phyloP scores from a whole-genome alignment of 23 tunicate species.

The Ciona savignyi region DNA sequence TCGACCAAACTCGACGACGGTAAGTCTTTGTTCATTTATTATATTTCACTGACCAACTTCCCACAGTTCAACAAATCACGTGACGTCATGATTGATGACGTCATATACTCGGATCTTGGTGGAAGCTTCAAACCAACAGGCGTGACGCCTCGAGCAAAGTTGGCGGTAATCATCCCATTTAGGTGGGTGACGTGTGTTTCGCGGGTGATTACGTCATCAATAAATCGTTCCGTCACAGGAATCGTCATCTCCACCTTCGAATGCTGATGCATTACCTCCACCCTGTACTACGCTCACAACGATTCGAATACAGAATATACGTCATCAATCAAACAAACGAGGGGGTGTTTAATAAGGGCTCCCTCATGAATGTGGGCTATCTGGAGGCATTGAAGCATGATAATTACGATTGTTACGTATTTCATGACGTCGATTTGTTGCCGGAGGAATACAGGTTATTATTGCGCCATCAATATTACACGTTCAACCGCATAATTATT shows the following conservation, averaged over 20 bases:
- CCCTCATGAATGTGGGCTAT: slow-evolving; percentile 18
- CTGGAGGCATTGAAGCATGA: slow-evolving; percentile 19
- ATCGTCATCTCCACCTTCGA: slow-evolving; percentile 15
- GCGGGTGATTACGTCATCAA: too few species aligned
- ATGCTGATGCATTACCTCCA: slow-evolving; percentile 29
- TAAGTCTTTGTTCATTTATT: too few species aligned
- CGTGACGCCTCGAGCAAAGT: slow-evolving; percentile 8
- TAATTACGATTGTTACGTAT: slow-evolving; percentile 20
- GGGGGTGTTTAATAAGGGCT: slow-evolving; percentile 17
- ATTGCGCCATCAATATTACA: neutral
- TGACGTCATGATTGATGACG: slow-evolving; percentile 18
- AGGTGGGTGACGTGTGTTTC: too few species aligned
- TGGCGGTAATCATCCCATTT: slow-evolving; percentile 27
- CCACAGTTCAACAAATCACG: slow-evolving; percentile 1
- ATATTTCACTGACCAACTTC: too few species aligned
- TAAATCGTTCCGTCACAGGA: neutral
- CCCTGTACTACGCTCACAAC: slow-evolving; percentile 18
- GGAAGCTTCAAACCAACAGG: slow-evolving; percentile 26
- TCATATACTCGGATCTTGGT: slow-evolving; percentile 18
- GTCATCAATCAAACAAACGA: slow-evolving; percentile 10
- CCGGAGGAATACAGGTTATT: slow-evolving; percentile 37
- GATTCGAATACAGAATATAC: slow-evolving; percentile 21
- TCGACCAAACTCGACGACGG: too few species aligned
- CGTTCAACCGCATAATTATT: neutral
- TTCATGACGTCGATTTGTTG: slow-evolving; percentile 38